phyloP scores from a whole-genome alignment of 2,797 vertebrate genomes.

The Karalla daura region DNA sequence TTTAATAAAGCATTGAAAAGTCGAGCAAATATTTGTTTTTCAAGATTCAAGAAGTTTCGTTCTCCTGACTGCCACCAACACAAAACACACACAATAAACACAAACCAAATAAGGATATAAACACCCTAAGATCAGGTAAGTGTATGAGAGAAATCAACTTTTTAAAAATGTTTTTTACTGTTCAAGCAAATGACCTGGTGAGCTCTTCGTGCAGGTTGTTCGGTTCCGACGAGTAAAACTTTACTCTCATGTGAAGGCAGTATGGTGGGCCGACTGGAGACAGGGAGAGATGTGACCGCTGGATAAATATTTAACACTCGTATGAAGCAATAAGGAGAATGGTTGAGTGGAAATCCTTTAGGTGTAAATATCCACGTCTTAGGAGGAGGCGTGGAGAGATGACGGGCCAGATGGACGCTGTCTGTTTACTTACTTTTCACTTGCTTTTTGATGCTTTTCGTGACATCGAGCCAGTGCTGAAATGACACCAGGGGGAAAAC shows the following conservation, averaged over 20 bases:
- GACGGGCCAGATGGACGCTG: no score
- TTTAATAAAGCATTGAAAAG: no score
- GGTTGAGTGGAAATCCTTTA: not conserved
- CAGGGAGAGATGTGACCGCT: not conserved
- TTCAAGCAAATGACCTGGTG: slow-evolving; percentile 90
- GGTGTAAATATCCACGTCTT: not conserved
- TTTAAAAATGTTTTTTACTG: not conserved
- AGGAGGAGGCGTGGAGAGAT: not conserved
- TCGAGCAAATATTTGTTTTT: no score
- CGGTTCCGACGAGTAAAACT: slow-evolving; percentile 98
- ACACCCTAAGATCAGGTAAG: no score
- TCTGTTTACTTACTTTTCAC: slow-evolving; percentile 94
- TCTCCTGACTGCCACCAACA: no score
- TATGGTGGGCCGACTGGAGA: slow-evolving; percentile 96
- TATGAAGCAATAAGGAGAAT: no score
- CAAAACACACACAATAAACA: no score
- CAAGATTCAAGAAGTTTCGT: no score
- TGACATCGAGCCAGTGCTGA: slow-evolving; percentile 97
- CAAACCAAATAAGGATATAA: no score
- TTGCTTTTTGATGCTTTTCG: slow-evolving; percentile 99
- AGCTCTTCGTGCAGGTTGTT: slow-evolving; percentile 98
- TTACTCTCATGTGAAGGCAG: slow-evolving; percentile 97
- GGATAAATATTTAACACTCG: no score
- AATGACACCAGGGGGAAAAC: slow-evolving; percentile 30
- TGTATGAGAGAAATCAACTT: not conserved